Conservation (phyloP, 1,140 invertebrate genomes). For the Drosophila navojoa region DNA sequence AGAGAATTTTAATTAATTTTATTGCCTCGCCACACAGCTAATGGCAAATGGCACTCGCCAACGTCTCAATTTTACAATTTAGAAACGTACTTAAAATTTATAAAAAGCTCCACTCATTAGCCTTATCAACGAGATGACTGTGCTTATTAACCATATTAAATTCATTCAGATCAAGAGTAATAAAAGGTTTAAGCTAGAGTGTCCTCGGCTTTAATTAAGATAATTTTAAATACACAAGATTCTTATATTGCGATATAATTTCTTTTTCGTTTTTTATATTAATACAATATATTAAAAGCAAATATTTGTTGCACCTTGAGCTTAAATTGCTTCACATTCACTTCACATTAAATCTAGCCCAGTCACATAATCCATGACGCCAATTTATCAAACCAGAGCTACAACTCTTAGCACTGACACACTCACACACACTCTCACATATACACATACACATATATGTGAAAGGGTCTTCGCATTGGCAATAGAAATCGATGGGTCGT, state of each 20-base stretch:
- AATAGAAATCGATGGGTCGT: conserved; percentile 69
- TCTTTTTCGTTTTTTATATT: no score
- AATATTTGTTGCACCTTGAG: not conserved
- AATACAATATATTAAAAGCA: no score
- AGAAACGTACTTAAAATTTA: conserved; percentile 1
- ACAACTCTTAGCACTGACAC: conserved; percentile 25
- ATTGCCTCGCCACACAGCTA: conserved; percentile 39
- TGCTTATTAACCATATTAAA: not conserved
- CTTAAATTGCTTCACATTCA: no score
- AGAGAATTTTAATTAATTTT: conserved; percentile 81
- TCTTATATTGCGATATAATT: no score
- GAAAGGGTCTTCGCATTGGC: conserved; percentile 20
- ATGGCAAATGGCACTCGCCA: conserved; percentile 26
- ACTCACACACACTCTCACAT: conserved; percentile 10
- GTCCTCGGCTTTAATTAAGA: no score
- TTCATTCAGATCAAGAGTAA: no score
- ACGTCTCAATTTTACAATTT: conserved; percentile 14
- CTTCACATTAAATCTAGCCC: not conserved
- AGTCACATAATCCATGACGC: conserved; percentile 36
- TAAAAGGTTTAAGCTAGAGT: no score
- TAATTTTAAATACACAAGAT: no score
- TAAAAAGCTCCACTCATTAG: not conserved
- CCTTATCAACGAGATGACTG: not conserved
- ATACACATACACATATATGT: conserved; percentile 11
- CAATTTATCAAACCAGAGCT: conserved; percentile 48